Conservation (phyloP, 2,888 invertebrate genomes). For the Falcaria lacertinaria region DNA sequence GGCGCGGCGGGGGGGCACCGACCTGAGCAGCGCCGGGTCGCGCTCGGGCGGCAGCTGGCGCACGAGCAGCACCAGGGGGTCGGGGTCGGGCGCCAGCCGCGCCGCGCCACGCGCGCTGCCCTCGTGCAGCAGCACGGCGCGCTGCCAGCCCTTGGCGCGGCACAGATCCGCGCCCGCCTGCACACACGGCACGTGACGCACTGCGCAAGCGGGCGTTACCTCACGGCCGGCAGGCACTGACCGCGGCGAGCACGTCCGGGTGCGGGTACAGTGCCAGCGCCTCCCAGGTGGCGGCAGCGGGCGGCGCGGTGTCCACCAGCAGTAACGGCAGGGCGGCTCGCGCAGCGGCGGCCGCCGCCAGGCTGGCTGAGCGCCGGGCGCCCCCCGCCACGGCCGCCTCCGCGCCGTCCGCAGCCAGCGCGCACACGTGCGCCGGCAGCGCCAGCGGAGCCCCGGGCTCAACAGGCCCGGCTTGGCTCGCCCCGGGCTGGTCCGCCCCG, state of each 20-base stretch:
- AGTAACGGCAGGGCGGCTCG: conserved; percentile 51
- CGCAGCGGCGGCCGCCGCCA: conserved; percentile 46
- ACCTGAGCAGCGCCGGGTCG: conserved; percentile 31
- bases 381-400: conserved; percentile 25
- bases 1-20: not conserved
- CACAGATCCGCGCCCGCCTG: conserved; percentile 49
- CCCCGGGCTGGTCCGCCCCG: conserved; percentile 12
- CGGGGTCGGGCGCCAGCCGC: conserved; percentile 29
- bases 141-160: conserved; percentile 54
- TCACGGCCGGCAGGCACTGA: conserved; percentile 3
- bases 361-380: conserved; percentile 18
- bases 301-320: conserved; percentile 34
- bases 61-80: conserved; percentile 35
- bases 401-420: conserved; percentile 11
- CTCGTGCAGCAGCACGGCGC: conserved; percentile 60
- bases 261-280: conserved; percentile 50
- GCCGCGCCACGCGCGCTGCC: conserved; percentile 41
- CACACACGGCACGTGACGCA: not conserved
- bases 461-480: conserved; percentile 11
- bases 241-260: conserved; percentile 39
- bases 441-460: conserved; percentile 30
- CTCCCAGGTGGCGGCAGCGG: conserved; percentile 33
- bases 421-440: conserved; percentile 25
- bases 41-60: conserved; percentile 50
- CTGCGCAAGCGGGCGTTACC: not conserved